Conservation (phyloP, 2,113 vertebrate species). For the Oenanthe oenanthe region DNA sequence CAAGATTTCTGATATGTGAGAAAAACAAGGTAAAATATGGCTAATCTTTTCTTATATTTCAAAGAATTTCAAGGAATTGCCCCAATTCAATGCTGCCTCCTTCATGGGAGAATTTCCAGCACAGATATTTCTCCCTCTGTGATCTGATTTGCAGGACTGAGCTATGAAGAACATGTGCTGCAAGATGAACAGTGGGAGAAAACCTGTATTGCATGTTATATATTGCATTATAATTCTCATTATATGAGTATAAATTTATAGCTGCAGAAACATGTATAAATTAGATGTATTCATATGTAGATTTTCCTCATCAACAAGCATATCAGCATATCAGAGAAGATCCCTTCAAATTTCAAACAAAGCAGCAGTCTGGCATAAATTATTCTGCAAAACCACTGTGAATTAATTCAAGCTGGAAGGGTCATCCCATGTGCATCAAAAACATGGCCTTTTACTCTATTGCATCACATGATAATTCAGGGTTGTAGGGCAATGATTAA, state of each 20-base stretch:
- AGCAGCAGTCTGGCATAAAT: neutral
- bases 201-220: neutral
- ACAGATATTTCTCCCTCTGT: neutral
- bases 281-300: neutral
- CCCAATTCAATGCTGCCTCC: neutral
- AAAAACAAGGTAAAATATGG: neutral
- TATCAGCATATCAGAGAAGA: neutral
- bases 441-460: neutral
- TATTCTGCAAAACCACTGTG: neutral
- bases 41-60: neutral
- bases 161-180: neutral
- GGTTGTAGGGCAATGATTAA: neutral
- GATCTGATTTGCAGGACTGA: neutral
- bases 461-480: neutral
- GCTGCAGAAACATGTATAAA: neutral
- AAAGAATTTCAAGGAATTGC: neutral
- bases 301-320: neutral
- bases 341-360: neutral
- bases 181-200: neutral
- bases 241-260: neutral
- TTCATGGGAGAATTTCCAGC: fast-evolving
- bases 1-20: neutral
- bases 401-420: conserved; percentile 2
- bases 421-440: neutral
- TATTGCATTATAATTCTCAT: neutral